Percentiles rank a stretch among this genome's conserved stretches.
phyloP scores from a whole-genome alignment of 2,113 vertebrate species.

The Charadrius vociferus region DNA sequence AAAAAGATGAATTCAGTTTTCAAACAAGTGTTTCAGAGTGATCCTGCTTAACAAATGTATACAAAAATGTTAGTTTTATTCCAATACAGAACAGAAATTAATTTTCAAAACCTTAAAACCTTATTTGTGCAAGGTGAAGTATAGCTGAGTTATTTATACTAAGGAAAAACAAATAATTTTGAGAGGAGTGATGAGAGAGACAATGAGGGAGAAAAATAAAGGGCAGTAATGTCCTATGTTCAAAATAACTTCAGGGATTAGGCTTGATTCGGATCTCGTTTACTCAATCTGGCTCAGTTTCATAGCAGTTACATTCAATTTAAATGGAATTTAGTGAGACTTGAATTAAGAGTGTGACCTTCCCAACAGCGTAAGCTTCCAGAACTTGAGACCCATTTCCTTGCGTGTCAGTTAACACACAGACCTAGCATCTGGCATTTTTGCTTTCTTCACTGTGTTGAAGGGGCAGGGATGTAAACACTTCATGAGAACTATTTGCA shows the following conservation, averaged over 20 bases:
- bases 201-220: background rate
- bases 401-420: background rate
- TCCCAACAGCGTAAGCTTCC: background rate
- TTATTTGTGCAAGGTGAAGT: background rate
- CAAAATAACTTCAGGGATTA: background rate
- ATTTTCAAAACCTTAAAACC: background rate
- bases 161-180: background rate
- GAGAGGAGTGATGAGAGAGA: background rate
- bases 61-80: background rate
- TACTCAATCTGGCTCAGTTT: background rate
- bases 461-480: background rate
- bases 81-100: background rate
- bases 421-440: background rate
- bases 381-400: background rate
- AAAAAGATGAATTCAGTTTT: background rate
- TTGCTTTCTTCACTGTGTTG: background rate
- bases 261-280: background rate
- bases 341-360: background rate
- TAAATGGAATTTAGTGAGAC: background rate
- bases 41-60: background rate
- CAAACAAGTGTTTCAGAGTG: background rate
- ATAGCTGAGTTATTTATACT: background rate
- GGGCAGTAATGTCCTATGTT: background rate
- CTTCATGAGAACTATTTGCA: background rate
- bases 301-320: background rate